A percentile compares a stretch with the other conserved stretches of the same genome.
phyloP scores from a whole-genome alignment of 2,113 vertebrate species.

The Hippocampus abdominalis region DNA sequence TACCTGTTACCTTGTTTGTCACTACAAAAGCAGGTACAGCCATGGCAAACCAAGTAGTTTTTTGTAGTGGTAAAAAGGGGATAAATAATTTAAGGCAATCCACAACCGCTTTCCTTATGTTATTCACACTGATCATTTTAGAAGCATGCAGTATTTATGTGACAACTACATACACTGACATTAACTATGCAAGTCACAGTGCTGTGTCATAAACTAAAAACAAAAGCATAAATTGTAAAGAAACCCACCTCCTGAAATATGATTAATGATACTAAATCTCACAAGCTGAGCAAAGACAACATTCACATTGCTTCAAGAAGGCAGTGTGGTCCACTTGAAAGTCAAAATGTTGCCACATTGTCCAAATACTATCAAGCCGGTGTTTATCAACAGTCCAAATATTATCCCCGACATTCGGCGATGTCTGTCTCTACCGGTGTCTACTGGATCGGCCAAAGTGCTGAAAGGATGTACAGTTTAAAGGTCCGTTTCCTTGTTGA shows the following conservation, averaged over 20 bases:
- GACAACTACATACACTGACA: no score
- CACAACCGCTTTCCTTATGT: not conserved
- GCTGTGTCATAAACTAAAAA: not conserved
- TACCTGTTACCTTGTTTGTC: no score
- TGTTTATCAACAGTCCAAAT: constrained; percentile 67
- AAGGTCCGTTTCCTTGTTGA: constrained; percentile 52
- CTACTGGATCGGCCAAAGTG: constrained; percentile 34
- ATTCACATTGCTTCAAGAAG: constrained; percentile 13
- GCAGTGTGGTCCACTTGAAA: constrained; percentile 35
- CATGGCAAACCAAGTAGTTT: not conserved
- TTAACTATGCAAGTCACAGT: not conserved
- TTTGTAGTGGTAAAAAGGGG: not conserved
- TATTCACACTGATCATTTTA: not conserved
- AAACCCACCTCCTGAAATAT: no score
- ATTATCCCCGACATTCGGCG: constrained; percentile 54
- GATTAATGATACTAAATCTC: not conserved
- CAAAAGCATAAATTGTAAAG: not conserved
- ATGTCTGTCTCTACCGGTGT: constrained; percentile 48
- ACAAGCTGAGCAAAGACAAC: constrained; percentile 34
- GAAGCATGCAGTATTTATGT: no score
- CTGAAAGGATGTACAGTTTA: constrained; percentile 61
- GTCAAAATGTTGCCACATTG: constrained; percentile 55
- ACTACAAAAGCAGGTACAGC: no score
- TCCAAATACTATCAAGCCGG: constrained; percentile 65
- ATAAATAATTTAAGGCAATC: not conserved